A percentile compares a stretch with the other conserved stretches of the same genome.
Conservation (phyloP, 1,140 invertebrate genomes). For the Apis mellifera region Amel_HAv3.1 CM009934.2:4767501-4768000, state of each 20-base stretch:
- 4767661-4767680: not conserved
- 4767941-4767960: no score
- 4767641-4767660: constrained; percentile 26
- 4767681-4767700: constrained; percentile 14
- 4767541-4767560: not conserved
- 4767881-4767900: no score
- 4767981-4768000: not conserved
- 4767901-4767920: no score
- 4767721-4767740: constrained; percentile 25
- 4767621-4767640: constrained; percentile 38
- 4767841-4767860: no score
- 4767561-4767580: not conserved
- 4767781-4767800: not conserved
- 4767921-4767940: no score
- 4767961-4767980: no score
- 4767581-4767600: not conserved
- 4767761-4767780: not conserved
- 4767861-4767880: no score
- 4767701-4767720: not conserved
- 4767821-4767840: no score
- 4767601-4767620: constrained; percentile 31
- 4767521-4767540: constrained; percentile 5
- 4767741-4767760: constrained; percentile 28
- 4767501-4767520: constrained; percentile 35
- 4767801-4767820: not conserved